Base-by-base conservation (phyloP, 2,888 invertebrate species). In the Melieria crassipennis region DNA sequence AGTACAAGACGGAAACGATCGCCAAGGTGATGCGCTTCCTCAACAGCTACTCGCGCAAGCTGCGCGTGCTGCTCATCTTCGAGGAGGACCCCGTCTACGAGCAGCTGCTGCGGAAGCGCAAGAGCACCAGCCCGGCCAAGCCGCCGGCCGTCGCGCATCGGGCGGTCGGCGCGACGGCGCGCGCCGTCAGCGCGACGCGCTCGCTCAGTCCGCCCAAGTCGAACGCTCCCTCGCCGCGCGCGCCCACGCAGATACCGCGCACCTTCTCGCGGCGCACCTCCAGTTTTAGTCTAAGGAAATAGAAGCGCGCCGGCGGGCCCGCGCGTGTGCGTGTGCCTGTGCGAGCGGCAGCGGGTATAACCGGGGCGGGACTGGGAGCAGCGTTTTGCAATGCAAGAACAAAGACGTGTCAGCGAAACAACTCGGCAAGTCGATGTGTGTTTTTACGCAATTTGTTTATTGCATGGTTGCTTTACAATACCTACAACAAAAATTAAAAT, bases 401-500 rank as follows among this genome's bases (percentile, higher is more conserved):
- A 52, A 46, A 62, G 46, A 68, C 13, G 30, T 30, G 30, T 30
- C 30, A 30, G 30, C 30, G 30, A 30, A 30, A 30, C 30, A 30
- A 30, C 30, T 30, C 30, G 30, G 30, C 56, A 60, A 67, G 42
- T 70, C 55, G 50, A 50, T 61, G 56, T 72, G 63, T 66, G 70
- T 74, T 77, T 77, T 78, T 75, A 72, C 77, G 77, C 78, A 79
- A 76, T 77, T 77, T 77, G 76, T 78, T 79, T 77, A 74, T 78
- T 79, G 79, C 79, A 75, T 75, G 71, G 73, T 77, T 77, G 77
- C 78, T 74, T 74, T 78, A 30, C 30, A 30, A 30, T 30, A 78
- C 75, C 75, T 77, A 75, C 52, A 72, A 72, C 73, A 75, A 60
- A 70, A 65, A 46, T 52, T 69, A 74, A 72, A 69, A 63, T 63